phyloP scores from a whole-genome alignment of 2,797 vertebrate species.

The Hypotaenidia philippensis region DNA sequence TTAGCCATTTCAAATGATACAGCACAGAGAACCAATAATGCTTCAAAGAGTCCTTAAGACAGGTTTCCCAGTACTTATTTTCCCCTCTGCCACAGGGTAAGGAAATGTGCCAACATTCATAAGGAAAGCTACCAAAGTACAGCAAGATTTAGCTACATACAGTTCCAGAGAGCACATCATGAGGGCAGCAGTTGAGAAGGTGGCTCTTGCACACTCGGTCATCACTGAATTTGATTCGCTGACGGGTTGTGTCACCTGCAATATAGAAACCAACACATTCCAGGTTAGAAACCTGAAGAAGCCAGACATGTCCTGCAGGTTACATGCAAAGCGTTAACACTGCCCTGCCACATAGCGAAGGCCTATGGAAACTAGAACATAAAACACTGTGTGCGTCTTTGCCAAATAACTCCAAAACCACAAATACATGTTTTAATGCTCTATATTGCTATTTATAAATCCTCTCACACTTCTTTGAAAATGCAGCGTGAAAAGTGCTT shows the following conservation, averaged over 20 bases:
- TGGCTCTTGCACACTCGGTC: conserved; percentile 99
- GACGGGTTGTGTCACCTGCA: conserved; percentile 94
- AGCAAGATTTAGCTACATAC: conserved; percentile 82
- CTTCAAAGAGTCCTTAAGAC: background rate
- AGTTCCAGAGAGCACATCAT: conserved; percentile 97
- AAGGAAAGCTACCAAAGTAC: background rate
- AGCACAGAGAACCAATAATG: background rate
- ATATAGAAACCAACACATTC: conserved; percentile 76
- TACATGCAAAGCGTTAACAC: conserved; percentile 50
- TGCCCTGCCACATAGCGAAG: background rate
- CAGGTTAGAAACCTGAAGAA: conserved; percentile 68
- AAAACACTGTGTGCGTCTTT: background rate
- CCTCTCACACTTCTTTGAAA: conserved; percentile 21
- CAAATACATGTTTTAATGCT: conserved; percentile 4
- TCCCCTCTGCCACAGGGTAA: background rate
- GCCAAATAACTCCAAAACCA: background rate
- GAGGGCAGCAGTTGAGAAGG: conserved; percentile 97
- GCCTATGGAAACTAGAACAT: conserved; percentile 16
- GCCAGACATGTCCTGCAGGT: background rate
- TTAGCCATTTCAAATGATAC: background rate
- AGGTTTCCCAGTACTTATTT: background rate
- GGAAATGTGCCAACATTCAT: background rate
- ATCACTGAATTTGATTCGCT: conserved; percentile 97
- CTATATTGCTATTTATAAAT: conserved; percentile 14
- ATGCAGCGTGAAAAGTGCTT: conserved; percentile 32